Percentiles rank a stretch among this genome's conserved stretches.
Evolutionary conservation across 2,888 invertebrate genomes (phyloP).

Genomic region (Oscheius sp.): DNA sequence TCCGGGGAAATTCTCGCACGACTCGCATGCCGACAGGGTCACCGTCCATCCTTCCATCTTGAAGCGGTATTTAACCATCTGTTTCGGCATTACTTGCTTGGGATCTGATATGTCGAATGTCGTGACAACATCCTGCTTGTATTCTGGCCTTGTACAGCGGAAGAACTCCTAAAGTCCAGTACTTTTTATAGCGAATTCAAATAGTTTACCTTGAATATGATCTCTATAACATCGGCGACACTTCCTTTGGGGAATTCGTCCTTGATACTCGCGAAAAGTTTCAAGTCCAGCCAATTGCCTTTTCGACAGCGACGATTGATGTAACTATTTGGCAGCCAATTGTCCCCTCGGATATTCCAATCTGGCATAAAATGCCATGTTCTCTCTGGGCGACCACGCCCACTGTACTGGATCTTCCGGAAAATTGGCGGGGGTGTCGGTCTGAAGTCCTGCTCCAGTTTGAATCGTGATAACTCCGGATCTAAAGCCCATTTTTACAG

Average conservation of each 20-base stretch:
- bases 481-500: background rate
- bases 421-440: constrained; percentile 16
- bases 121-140: constrained; percentile 10
- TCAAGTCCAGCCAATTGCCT: constrained; percentile 11
- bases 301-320: constrained; percentile 12
- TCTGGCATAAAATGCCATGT: constrained; percentile 31
- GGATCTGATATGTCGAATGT: constrained; percentile 21
- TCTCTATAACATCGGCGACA: constrained; percentile 6
- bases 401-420: constrained; percentile 17
- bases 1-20: constrained; percentile 16
- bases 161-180: constrained; percentile 20
- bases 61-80: constrained; percentile 15
- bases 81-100: constrained; percentile 5
- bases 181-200: background rate
- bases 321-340: constrained; percentile 1
- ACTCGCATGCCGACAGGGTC: constrained; percentile 17
- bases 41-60: constrained; percentile 19
- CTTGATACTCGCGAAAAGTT: background rate
- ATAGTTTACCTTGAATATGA: constrained; percentile 13
- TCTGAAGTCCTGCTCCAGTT: background rate
- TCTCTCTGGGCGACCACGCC: constrained; percentile 29
- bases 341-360: constrained; percentile 15
- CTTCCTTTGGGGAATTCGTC: background rate
- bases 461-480: background rate
- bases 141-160: constrained; percentile 8